Base-by-base conservation (phyloP, 2,797 vertebrate species). In the Pipistrellus kuhlii region DNA sequence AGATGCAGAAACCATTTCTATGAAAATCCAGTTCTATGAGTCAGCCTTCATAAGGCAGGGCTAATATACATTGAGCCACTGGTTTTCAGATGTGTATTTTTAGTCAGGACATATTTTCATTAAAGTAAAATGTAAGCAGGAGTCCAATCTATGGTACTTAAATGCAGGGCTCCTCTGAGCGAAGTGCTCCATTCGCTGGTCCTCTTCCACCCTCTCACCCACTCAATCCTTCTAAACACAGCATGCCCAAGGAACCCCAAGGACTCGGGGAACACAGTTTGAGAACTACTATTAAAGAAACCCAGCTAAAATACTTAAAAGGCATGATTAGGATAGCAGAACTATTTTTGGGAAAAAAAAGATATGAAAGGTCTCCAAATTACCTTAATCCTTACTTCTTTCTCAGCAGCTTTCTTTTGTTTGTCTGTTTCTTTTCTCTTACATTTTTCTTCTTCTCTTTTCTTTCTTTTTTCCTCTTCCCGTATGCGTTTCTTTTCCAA, bases 311-410 rank as follows among this genome's bases (percentile, higher is more conserved):
- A 48, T 10, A 59, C 2, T 3, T 23, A 30, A 62, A 75, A 68
- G 53, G 30, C 2, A 44, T 23, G 25, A 48, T 18, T 17, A 64
- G 27, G n/a, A 3, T 0, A 59, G 44, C 5, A 71, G 46, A 84
- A 64, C 64, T 14, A 46, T 10, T 82, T 84, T 57, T 77, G 48
- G 59, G 59, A 64, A 41, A 64, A 41, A 57, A 95, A n/a, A 90
- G 25, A 14, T n/a, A 1, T 3, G 21, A 69, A 46, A 38, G 8
- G 68, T 75, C 87, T 88, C 57, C 55, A 14, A 69, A 59, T 64
- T 97, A 99, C 99, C 99, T 99, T 99, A 93, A 99, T 99, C 96
- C 99, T 99, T 73, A 99, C 99, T 95, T 99, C 99, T 97, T 99
- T 99, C 88, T 99, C 99, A 46, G 99, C 98, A 30, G 99, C 91